Conservation (phyloP, 2,888 invertebrate species). For the Lottia scabra region DNA sequence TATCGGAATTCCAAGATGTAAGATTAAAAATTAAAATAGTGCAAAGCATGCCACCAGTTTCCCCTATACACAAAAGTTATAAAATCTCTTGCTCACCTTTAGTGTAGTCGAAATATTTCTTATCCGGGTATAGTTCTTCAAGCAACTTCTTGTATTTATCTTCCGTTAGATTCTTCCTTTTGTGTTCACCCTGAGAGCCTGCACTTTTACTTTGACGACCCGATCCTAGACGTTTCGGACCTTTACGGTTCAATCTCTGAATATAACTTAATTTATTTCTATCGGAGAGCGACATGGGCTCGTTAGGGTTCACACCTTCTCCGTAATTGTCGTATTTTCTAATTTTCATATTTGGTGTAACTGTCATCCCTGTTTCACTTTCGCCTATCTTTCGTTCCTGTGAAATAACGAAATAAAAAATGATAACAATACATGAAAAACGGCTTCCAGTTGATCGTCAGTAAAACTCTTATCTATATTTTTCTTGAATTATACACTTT, state of each 20-base stretch:
- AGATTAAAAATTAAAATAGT: no score
- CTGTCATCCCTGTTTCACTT: neutral
- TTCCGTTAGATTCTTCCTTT: conserved; percentile 32
- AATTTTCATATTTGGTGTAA: neutral
- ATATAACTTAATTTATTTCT: neutral
- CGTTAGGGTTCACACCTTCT: neutral
- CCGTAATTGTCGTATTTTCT: neutral
- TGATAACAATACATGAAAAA: no score
- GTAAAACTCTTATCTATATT: no score
- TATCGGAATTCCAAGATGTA: no score
- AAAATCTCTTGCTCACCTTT: no score
- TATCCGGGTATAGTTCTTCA: conserved; percentile 51
- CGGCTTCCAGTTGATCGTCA: no score
- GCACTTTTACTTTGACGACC: neutral
- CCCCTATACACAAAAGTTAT: no score
- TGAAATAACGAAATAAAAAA: no score
- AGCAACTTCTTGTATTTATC: conserved; percentile 42
- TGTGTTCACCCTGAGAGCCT: conserved; percentile 1
- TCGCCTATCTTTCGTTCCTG: no score
- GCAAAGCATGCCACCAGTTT: no score
- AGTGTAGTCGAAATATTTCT: conserved; percentile 53
- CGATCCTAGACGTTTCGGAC: neutral
- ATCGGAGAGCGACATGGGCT: neutral
- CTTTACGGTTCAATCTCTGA: neutral
- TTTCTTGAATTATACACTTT: no score